Conservation (phyloP, 2,113 vertebrate species). For the Murina feae region DNA sequence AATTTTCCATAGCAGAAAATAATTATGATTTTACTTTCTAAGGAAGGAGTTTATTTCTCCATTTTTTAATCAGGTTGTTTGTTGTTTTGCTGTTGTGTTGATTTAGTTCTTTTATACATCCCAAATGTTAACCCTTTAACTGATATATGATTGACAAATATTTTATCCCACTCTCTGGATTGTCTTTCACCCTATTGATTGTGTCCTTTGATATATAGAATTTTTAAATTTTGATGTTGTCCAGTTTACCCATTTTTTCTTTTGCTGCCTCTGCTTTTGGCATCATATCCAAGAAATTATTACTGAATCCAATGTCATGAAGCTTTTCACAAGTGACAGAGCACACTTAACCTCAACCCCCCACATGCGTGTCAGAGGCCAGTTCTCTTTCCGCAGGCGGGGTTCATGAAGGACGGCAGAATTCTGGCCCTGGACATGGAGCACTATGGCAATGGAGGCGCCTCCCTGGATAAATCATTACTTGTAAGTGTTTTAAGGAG, state of each 20-base stretch:
- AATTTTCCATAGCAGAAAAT: background rate
- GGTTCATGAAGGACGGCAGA: constrained; percentile 88
- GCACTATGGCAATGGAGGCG: constrained; percentile 85
- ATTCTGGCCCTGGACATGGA: constrained; percentile 85
- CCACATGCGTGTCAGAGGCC: background rate
- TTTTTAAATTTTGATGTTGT: background rate
- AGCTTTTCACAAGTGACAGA: background rate
- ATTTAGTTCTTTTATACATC: background rate
- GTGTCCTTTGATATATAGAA: background rate
- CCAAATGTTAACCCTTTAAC: background rate
- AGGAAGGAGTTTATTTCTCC: background rate
- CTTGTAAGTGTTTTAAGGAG: constrained; percentile 77
- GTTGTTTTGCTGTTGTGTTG: background rate
- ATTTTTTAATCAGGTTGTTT: background rate
- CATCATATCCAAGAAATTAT: background rate
- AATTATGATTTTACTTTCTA: constrained; percentile 4
- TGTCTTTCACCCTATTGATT: background rate
- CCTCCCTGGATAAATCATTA: constrained; percentile 82
- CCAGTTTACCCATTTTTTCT: background rate
- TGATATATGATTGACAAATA: background rate
- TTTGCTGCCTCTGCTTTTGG: background rate
- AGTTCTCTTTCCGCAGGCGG: constrained; percentile 78
- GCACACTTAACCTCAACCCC: background rate
- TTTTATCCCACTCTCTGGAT: background rate
- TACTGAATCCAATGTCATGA: background rate